Conservation (phyloP, 2,797 vertebrate genomes). For the Protosalanx chinensis region DNA sequence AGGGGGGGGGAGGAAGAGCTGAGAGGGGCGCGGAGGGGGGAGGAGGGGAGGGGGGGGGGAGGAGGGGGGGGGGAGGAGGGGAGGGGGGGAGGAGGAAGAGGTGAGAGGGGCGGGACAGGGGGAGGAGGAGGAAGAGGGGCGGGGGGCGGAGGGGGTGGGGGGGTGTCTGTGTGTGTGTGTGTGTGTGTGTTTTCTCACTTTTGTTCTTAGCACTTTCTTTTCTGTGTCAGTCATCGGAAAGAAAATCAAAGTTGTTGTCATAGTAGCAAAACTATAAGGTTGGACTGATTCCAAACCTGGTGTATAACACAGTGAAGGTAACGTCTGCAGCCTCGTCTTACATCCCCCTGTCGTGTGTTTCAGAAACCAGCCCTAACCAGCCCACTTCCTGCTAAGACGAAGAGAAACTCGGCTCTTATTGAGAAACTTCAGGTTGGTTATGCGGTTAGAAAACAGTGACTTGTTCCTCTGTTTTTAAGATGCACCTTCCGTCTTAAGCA, state of each 20-base stretch:
- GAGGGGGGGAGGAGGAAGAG: slow-evolving; percentile 8
- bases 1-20: slow-evolving; percentile 14
- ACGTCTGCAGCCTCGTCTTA: too few relatives aligned
- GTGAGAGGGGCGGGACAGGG: slow-evolving; percentile 2
- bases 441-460: background rate
- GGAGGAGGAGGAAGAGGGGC: slow-evolving; percentile 8
- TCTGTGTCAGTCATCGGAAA: too few relatives aligned
- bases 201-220: too few relatives aligned
- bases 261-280: too few relatives aligned
- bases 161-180: slow-evolving; percentile 18
- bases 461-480: background rate
- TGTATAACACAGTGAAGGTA: too few relatives aligned
- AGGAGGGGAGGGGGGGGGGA: too few relatives aligned
- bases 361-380: slow-evolving; percentile 44
- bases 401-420: slow-evolving; percentile 73
- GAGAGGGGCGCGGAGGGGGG: background rate
- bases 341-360: background rate
- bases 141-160: too few relatives aligned
- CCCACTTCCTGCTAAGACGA: slow-evolving; percentile 50
- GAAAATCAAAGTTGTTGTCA: too few relatives aligned
- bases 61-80: too few relatives aligned
- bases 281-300: too few relatives aligned
- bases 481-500: background rate
- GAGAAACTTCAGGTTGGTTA: slow-evolving; percentile 77
- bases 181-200: slow-evolving; percentile 3